phyloP scores from a whole-genome alignment of 2,888 invertebrate genomes.

The Epinotia bilunana region DNA sequence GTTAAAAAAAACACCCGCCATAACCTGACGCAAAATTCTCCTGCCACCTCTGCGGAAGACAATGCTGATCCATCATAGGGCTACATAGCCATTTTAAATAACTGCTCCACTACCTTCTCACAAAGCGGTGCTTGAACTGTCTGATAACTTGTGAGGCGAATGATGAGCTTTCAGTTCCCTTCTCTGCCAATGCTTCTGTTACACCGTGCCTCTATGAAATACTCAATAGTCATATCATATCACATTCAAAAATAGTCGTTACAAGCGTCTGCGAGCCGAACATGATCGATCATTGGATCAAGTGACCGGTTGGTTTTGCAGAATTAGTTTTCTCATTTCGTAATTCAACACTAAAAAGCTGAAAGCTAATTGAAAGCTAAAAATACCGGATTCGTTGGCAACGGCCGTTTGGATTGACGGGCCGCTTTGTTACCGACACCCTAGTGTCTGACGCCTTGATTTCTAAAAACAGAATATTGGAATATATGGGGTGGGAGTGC shows the following conservation, averaged over 20 bases:
- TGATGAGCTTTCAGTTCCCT: too few species aligned
- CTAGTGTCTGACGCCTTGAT: slow-evolving; percentile 48
- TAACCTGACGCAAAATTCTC: too few species aligned
- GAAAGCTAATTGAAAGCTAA: slow-evolving; percentile 72
- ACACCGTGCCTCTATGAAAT: too few species aligned
- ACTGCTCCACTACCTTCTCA: too few species aligned
- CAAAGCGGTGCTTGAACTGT: too few species aligned
- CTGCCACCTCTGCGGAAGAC: too few species aligned
- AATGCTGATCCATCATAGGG: too few species aligned
- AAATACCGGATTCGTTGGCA: slow-evolving; percentile 61
- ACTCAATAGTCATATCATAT: too few species aligned
- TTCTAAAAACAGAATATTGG: slow-evolving; percentile 48
- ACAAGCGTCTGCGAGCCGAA: not conserved
- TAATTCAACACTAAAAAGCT: slow-evolving; percentile 64
- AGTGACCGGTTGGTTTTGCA: not conserved
- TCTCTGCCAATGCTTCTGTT: too few species aligned
- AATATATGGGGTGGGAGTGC: not conserved
- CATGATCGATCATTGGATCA: not conserved
- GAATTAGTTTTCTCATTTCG: slow-evolving; percentile 42
- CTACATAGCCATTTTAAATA: too few species aligned
- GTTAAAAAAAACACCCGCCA: too few species aligned
- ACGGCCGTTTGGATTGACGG: slow-evolving; percentile 59
- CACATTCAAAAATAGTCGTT: not conserved
- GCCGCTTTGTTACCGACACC: slow-evolving; percentile 62
- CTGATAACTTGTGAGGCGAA: too few species aligned